Percentiles rank a stretch among this genome's conserved stretches.
Evolutionary conservation across 1,140 invertebrate species (phyloP).

Genomic region (Goniozus legneri): DNA sequence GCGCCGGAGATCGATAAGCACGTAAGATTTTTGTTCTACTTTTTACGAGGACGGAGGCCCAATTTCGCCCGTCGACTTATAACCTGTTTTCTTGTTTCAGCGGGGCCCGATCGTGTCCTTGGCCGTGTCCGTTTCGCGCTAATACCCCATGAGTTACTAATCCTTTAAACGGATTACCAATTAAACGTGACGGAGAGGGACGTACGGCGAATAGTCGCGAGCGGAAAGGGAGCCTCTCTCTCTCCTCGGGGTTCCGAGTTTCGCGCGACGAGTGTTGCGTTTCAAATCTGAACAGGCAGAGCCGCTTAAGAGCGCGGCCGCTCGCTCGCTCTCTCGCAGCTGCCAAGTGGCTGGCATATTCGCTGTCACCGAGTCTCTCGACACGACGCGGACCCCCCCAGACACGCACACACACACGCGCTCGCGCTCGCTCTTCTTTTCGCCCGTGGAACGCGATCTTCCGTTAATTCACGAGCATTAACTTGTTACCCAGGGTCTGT

Average conservation of each 20-base stretch:
- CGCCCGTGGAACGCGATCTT: neutral
- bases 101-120: constrained; percentile 31
- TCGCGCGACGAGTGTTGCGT: constrained; percentile 27
- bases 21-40: too few species aligned
- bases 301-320: constrained; percentile 18
- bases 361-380: constrained; percentile 29
- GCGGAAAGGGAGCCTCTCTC: neutral
- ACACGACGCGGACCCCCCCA: constrained; percentile 22
- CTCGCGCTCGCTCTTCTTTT: too few species aligned
- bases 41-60: too few species aligned
- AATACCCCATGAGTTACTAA: constrained; percentile 49
- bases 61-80: too few species aligned
- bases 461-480: constrained; percentile 12
- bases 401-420: too few species aligned
- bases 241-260: neutral
- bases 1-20: too few species aligned
- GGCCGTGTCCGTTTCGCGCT: constrained; percentile 42
- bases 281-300: constrained; percentile 32
- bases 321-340: too few species aligned
- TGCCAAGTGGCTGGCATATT: constrained; percentile 30
- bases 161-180: constrained; percentile 55
- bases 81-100: too few species aligned
- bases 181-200: constrained; percentile 42
- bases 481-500: constrained; percentile 20
- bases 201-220: neutral